Evolutionary conservation across 2,113 vertebrate species (phyloP), one percentile per base, ranked within the genome.

Genomic region (Equus przewalskii): DNA sequence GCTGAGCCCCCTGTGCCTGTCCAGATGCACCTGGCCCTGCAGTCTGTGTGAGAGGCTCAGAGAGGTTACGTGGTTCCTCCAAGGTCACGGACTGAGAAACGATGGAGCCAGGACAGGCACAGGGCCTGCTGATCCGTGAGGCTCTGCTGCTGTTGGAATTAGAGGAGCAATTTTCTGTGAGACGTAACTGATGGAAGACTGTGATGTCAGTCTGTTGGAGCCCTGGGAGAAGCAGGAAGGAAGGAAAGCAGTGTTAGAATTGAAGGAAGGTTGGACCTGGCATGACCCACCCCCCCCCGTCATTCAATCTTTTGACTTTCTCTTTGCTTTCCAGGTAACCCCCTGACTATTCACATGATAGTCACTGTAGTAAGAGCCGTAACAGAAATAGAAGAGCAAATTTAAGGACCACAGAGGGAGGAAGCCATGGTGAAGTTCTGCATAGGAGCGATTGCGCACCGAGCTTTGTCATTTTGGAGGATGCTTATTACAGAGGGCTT

Each of bases 311-410:
- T 54, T 5, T 28, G 5, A 1, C 30, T 7, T 41, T 7, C 54
- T 14, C 28, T 22, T 22, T 79, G 0, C 60, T 33, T 36, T 4
- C 60, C 36, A 16, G 64, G 75, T 6, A 3, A 11, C 14, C 41
- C 58, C 24, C 26, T 1, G 3, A 8, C 10, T 5, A 0, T 6
- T n/a, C 15, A 5, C 3, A 0, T 0, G 13, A 19, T 9, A 6
- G 18, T 13, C 3, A 1, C 16, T 3, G 2, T 3, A 1, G 6
- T 9, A 10, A 0, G 0, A 3, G 28, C 3, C 10, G 7, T 14
- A 7, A 6, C 1, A 28, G 54, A 72, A 41, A 18, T 5, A 18
- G 7, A 30, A 15, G 83, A 46, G 8, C 14, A 0, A 2, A 9
- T 5, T 0, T 9, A 7, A n/a, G 41, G 84, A 15, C 56, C 10